Percentiles rank a stretch among this genome's conserved stretches.
These are phyloP conservation scores for Phrynocephalus guinanensis DNA, from an alignment of 2,797 vertebrate species.

Conservation along the genomic window DNA sequence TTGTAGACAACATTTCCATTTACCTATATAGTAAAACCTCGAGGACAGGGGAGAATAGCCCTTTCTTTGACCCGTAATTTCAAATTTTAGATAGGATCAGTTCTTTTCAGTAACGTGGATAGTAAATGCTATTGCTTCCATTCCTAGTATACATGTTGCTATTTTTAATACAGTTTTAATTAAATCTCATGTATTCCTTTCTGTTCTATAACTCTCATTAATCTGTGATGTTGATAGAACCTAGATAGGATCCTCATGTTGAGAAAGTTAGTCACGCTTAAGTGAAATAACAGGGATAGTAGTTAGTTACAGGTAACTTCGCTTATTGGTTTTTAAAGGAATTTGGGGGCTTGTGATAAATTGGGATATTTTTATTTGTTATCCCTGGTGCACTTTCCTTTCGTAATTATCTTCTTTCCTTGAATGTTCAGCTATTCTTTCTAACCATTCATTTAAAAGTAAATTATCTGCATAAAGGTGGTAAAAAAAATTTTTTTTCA, in stretches of 20 bases:
- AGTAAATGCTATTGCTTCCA: accelerated
- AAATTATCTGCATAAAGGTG: constrained; percentile 1
- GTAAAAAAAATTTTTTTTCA: constrained; percentile 44
- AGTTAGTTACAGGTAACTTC: constrained; percentile 8
- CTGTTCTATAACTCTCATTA: not conserved
- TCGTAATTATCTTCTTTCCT: not conserved
- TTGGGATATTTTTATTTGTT: not conserved
- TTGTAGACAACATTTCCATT: not conserved
- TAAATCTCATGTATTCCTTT: not conserved
- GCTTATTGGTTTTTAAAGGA: not conserved
- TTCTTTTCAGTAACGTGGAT: not conserved
- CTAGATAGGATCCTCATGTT: not conserved
- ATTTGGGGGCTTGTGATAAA: not conserved
- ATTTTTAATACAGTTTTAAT: constrained; percentile 7
- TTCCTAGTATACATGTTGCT: not conserved
- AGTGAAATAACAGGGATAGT: not conserved
- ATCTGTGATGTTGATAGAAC: not conserved
- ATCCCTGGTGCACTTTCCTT: not conserved
- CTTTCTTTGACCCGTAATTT: constrained; percentile 9
- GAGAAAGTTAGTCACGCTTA: not conserved
- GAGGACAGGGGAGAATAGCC: not conserved
- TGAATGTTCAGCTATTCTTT: not conserved
- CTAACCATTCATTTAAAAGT: constrained; percentile 1
- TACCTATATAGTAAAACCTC: not conserved
- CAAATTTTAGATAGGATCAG: not conserved